phyloP scores from a whole-genome alignment of 2,113 vertebrate species.

The Oncorhynchus keta region DNA sequence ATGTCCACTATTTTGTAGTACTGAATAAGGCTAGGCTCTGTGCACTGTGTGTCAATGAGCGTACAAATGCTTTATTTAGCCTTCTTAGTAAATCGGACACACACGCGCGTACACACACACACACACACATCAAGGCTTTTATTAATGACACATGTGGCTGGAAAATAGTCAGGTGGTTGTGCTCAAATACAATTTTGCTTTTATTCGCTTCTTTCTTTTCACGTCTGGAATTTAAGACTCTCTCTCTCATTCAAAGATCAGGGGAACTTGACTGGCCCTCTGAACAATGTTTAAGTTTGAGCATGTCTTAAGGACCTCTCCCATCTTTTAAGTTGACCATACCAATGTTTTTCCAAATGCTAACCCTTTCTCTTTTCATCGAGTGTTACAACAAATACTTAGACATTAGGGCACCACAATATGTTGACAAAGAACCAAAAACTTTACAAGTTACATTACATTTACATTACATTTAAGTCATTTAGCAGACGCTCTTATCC shows the following conservation, averaged over 20 bases:
- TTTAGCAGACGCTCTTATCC: too few relatives aligned
- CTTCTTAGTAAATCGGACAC: constrained; percentile 5
- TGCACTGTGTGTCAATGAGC: constrained; percentile 7
- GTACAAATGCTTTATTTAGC: constrained; percentile 22
- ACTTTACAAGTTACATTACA: neutral
- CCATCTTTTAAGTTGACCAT: constrained; percentile 37
- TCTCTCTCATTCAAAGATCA: constrained; percentile 35
- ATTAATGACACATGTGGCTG: constrained; percentile 36
- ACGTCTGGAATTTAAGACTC: constrained; percentile 49
- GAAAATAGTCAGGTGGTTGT: constrained; percentile 25
- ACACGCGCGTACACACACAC: too few relatives aligned
- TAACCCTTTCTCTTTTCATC: neutral
- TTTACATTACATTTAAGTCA: too few relatives aligned
- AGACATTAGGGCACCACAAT: neutral
- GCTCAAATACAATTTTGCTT: constrained; percentile 41
- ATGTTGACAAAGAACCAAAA: neutral
- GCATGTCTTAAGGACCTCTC: constrained; percentile 35
- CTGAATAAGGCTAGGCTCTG: neutral
- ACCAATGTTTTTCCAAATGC: neutral
- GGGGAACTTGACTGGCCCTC: constrained; percentile 28
- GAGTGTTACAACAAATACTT: neutral
- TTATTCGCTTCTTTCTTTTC: constrained; percentile 50
- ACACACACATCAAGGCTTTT: constrained; percentile 17
- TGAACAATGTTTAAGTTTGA: constrained; percentile 38
- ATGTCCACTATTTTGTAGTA: neutral